Evolutionary conservation across 2,888 invertebrate genomes (phyloP).

Genomic region (Pollenia labialis): DNA sequence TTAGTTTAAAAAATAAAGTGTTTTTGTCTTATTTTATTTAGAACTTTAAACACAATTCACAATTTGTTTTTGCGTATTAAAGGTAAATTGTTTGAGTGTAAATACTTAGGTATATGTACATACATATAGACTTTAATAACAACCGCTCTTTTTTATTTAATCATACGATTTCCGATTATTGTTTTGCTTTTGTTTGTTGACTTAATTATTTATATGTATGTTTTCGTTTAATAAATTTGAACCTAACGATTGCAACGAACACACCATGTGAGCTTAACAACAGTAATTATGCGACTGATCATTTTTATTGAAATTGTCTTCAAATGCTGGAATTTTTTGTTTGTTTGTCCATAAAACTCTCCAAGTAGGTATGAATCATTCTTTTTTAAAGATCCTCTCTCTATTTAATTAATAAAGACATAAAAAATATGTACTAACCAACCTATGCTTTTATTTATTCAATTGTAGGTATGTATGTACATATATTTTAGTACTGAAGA

Average conservation of each 20-base stretch:
- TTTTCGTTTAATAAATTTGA: neutral
- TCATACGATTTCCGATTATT: slow-evolving; percentile 34
- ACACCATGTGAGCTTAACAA: slow-evolving; percentile 52
- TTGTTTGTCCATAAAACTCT: neutral
- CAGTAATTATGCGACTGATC: slow-evolving; percentile 66
- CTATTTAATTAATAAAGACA: too few relatives aligned
- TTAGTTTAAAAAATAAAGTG: neutral
- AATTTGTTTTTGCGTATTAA: slow-evolving; percentile 9
- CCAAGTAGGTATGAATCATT: too few relatives aligned
- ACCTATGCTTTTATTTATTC: neutral
- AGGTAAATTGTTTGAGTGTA: neutral
- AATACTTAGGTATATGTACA: neutral
- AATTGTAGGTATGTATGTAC: neutral
- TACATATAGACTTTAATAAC: neutral
- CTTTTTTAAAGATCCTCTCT: too few relatives aligned
- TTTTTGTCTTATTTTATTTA: neutral
- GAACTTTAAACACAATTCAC: neutral
- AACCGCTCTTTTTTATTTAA: slow-evolving; percentile 24
- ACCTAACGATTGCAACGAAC: neutral
- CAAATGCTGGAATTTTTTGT: slow-evolving; percentile 1
- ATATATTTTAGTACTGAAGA: neutral
- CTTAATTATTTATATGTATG: slow-evolving; percentile 1
- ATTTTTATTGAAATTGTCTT: slow-evolving; percentile 22
- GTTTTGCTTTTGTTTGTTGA: slow-evolving; percentile 13
- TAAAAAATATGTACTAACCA: too few relatives aligned